These are phyloP conservation scores for Caenorhabditis zanzibari DNA, from an alignment of 2,888 invertebrate species.

Conservation along the genomic window DNA sequence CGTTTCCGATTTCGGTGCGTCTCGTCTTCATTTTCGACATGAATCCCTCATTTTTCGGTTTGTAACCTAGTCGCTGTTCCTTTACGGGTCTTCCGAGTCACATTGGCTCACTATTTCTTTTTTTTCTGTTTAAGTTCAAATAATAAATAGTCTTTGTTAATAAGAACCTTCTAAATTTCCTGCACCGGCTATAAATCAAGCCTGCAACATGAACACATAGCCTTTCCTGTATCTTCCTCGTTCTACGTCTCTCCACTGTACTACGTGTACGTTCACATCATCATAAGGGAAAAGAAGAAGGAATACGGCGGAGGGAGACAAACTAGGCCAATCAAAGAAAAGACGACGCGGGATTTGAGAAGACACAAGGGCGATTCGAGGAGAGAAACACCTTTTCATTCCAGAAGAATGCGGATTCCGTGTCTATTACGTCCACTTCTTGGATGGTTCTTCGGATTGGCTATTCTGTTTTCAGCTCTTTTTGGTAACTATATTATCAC, in stretches of 20 bases:
- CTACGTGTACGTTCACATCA: conserved; percentile 31
- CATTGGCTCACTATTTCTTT: conserved; percentile 12
- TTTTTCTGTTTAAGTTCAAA: conserved; percentile 17
- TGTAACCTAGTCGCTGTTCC: neutral
- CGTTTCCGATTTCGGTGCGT: neutral
- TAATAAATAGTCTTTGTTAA: neutral
- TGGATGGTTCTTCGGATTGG: conserved; percentile 76
- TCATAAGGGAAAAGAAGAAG: conserved; percentile 11
- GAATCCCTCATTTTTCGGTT: neutral
- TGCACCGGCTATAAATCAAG: neutral
- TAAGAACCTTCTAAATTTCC: neutral
- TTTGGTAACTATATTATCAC: conserved; percentile 82
- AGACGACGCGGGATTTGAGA: conserved; percentile 35
- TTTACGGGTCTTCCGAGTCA: conserved; percentile 7
- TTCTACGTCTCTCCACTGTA: neutral
- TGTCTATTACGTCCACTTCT: conserved; percentile 70
- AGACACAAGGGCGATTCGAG: conserved; percentile 55
- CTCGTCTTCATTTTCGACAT: neutral
- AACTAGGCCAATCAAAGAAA: conserved; percentile 59
- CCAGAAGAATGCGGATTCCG: conserved; percentile 49
- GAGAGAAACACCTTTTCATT: conserved; percentile 37
- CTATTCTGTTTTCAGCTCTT: conserved; percentile 73
- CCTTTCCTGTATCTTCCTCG: neutral
- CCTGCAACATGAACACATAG: conserved; percentile 9
- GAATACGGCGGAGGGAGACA: conserved; percentile 32